These are phyloP conservation scores for Diabrotica undecimpunctata DNA, from an alignment of 1,140 invertebrate genomes.

Conservation along the genomic window DNA sequence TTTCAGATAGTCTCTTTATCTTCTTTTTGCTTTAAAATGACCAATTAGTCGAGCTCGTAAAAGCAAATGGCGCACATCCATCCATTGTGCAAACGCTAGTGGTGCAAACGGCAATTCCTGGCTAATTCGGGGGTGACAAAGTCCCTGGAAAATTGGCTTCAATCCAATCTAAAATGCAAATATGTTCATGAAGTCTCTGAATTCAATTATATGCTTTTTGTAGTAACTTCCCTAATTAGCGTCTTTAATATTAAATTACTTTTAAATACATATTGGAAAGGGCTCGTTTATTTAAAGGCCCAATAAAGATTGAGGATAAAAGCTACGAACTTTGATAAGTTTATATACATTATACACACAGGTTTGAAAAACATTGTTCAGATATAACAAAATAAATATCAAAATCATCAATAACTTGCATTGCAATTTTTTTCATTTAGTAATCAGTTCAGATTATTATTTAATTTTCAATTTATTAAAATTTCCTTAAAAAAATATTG, in stretches of 20 bases:
- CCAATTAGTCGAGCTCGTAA: conserved; percentile 14
- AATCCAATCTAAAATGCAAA: conserved; percentile 42
- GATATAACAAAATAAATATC: too few relatives aligned
- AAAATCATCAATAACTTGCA: too few relatives aligned
- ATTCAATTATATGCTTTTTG: conserved; percentile 31
- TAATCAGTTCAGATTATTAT: too few relatives aligned
- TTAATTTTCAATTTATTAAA: too few relatives aligned
- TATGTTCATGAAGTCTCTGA: conserved; percentile 25
- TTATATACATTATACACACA: too few relatives aligned
- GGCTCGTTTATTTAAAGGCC: too few relatives aligned
- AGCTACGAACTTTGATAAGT: too few relatives aligned
- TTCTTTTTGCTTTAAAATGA: not conserved
- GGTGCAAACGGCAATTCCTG: not conserved
- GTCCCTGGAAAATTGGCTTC: conserved; percentile 38
- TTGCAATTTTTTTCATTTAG: too few relatives aligned
- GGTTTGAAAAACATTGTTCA: too few relatives aligned
- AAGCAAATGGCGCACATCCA: conserved; percentile 9
- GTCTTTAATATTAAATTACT: conserved; percentile 11
- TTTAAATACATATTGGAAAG: not conserved
- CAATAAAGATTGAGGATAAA: too few relatives aligned
- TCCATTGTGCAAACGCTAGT: conserved; percentile 6
- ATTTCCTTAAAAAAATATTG: too few relatives aligned
- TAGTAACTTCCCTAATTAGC: conserved; percentile 19
- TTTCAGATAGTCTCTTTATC: too few relatives aligned
- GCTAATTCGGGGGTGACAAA: conserved; percentile 33